phyloP scores from a whole-genome alignment of 2,888 invertebrate genomes.

The Blastobasis adustella region DNA sequence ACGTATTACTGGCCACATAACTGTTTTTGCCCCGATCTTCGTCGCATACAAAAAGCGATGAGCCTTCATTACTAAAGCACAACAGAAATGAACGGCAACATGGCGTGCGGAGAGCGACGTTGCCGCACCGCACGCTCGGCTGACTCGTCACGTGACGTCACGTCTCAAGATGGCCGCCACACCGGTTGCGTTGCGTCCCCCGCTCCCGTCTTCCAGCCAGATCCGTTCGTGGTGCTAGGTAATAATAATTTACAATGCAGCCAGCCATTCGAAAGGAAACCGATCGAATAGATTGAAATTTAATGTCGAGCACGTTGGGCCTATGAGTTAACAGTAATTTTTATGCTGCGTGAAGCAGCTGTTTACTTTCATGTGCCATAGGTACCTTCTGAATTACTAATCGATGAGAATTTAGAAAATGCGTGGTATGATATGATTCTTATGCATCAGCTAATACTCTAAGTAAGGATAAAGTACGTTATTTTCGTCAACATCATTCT shows the following conservation, averaged over 20 bases:
- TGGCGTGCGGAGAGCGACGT: slow-evolving; percentile 49
- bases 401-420: too few relatives aligned
- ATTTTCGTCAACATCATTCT: too few relatives aligned
- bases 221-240: slow-evolving; percentile 55
- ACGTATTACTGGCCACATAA: slow-evolving; percentile 63
- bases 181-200: slow-evolving; percentile 51
- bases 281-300: slow-evolving; percentile 68
- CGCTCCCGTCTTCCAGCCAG: slow-evolving; percentile 58
- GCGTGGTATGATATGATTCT: too few relatives aligned
- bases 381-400: too few relatives aligned
- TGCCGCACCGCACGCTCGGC: slow-evolving; percentile 63
- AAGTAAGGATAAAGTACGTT: too few relatives aligned
- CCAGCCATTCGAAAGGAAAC: slow-evolving; percentile 66
- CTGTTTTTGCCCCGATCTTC: slow-evolving; percentile 62
- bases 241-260: slow-evolving; percentile 69
- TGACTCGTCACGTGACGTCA: slow-evolving; percentile 75
- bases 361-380: slow-evolving; percentile 59
- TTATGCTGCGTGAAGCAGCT: slow-evolving; percentile 59
- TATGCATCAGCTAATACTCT: too few relatives aligned
- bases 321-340: slow-evolving; percentile 56
- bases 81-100: slow-evolving; percentile 58
- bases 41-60: slow-evolving; percentile 60
- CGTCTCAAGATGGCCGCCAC: slow-evolving; percentile 74
- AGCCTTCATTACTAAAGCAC: slow-evolving; percentile 59
- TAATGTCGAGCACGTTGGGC: slow-evolving; percentile 55